Percentiles rank a stretch among this genome's conserved stretches.
phyloP scores from a whole-genome alignment of 1,140 invertebrate genomes.

The Atopsyche davidsoni region DNA sequence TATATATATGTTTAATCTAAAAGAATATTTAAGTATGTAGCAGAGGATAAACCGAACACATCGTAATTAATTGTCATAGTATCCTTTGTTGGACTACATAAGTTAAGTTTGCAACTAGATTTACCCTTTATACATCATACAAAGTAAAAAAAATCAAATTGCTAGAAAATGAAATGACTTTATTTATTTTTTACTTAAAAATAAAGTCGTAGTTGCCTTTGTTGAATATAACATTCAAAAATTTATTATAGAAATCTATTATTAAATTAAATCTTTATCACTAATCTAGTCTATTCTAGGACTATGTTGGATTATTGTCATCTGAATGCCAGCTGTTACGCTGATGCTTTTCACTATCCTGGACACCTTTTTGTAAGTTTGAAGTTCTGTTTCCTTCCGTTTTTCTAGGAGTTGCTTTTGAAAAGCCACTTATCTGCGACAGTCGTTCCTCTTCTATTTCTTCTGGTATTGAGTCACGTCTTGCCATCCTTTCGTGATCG shows the following conservation, averaged over 20 bases:
- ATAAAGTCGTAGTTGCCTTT: not conserved
- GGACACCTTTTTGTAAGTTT: constrained; percentile 38
- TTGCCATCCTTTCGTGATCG: constrained; percentile 38
- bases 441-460: constrained; percentile 42
- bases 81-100: no score
- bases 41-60: no score
- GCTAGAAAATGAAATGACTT: no score
- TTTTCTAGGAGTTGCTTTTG: constrained; percentile 25
- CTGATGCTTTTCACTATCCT: constrained; percentile 38
- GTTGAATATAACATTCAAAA: no score
- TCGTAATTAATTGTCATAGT: no score
- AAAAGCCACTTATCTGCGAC: constrained; percentile 19
- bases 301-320: constrained; percentile 44
- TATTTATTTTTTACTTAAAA: not conserved
- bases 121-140: no score
- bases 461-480: constrained; percentile 47
- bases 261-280: not conserved
- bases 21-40: no score
- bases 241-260: no score
- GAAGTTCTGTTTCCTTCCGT: constrained; percentile 37
- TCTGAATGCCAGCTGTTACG: constrained; percentile 50
- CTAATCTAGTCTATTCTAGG: constrained; percentile 1
- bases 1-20: no score
- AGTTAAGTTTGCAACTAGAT: no score
- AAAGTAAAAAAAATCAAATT: no score